Evolutionary conservation across 2,113 vertebrate species (phyloP), one percentile per base, ranked within the genome.

Genomic region (Marmota flaviventris): DNA sequence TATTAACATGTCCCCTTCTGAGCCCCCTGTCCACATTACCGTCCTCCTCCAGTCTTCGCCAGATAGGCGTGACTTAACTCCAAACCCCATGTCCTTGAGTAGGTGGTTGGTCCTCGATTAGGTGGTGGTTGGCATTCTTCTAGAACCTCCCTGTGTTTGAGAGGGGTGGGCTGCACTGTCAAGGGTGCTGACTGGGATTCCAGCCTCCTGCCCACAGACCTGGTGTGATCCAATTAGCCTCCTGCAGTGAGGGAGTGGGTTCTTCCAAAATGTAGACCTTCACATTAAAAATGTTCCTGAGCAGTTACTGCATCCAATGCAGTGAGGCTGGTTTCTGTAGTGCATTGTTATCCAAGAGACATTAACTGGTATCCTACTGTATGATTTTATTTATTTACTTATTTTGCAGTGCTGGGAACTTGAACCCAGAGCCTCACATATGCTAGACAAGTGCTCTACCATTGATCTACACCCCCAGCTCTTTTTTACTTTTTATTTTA

Each of bases 341-440:
- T 22, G 6, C 1, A 0, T 0, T 13, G 6, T 20, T 79, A n/a
- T 37, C 39, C 58, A 4, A 25, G 17, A 56, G 84, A 37, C 20
- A 3, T 37, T 14, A 34, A 37, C 5, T 27, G 78, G 61, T 10
- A 10, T 42, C 13, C 32, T 67, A 34, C 32, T 70, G 32, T 18
- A 8, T n/a, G 32, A 5, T 2, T 70, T 70, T n/a, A 34, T n/a
- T 70, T 18, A 17, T n/a, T 70, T 18, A 70, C 34, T 70, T 70
- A n/a, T 70, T 27, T 63, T 70, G 16, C 6, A n/a, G 32, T 18
- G 32, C 67, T 70, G 14, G 14, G 67, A 34, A 34, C 14, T n/a
- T n/a, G 5, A 70, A n/a, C 67, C 67, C 67, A 70, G 34, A n/a
- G 16, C 34, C 16, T 70, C 7, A 14, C 32, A 69, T 34, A 70